A percentile compares a stretch with the other conserved stretches of the same genome.
Conservation (phyloP, 2,797 vertebrate species). For the Bovichtus diacanthus region DNA sequence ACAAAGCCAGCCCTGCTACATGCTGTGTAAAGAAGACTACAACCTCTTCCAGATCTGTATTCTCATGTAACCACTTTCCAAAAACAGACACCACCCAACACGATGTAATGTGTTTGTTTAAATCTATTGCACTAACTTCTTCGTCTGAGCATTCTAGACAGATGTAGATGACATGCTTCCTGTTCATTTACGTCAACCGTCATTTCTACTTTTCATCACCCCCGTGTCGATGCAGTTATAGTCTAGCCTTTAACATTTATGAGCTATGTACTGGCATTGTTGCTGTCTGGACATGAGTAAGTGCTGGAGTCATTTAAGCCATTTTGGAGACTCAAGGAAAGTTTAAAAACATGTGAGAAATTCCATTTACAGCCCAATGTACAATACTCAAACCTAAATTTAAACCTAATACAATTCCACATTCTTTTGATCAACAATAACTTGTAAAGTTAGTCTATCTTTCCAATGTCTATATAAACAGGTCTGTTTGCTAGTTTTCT, state of each 20-base stretch:
- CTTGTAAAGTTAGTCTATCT: neutral
- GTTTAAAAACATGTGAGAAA: constrained; percentile 12
- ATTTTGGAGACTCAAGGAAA: constrained; percentile 35
- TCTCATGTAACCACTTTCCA: constrained; percentile 17
- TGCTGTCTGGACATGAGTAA: constrained; percentile 55
- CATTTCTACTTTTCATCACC: constrained; percentile 50
- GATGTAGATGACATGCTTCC: constrained; percentile 48
- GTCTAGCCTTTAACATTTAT: constrained; percentile 56
- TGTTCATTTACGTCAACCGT: constrained; percentile 43
- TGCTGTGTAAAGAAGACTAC: neutral
- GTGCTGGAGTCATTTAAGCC: constrained; percentile 31
- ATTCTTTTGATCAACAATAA: neutral
- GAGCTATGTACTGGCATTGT: constrained; percentile 33
- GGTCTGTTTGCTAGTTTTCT: neutral
- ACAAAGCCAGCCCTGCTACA: neutral
- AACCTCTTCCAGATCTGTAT: constrained; percentile 16
- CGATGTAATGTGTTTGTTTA: constrained; percentile 53
- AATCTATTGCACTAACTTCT: constrained; percentile 29
- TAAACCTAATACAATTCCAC: neutral
- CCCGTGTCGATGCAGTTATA: constrained; percentile 17
- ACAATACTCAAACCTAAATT: neutral
- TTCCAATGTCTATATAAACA: neutral
- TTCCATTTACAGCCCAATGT: constrained; percentile 14
- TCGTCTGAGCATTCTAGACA: constrained; percentile 42
- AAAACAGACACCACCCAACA: constrained; percentile 45